Base-by-base conservation (phyloP, 1,140 invertebrate species). In the Spodoptera frugiperda region DNA sequence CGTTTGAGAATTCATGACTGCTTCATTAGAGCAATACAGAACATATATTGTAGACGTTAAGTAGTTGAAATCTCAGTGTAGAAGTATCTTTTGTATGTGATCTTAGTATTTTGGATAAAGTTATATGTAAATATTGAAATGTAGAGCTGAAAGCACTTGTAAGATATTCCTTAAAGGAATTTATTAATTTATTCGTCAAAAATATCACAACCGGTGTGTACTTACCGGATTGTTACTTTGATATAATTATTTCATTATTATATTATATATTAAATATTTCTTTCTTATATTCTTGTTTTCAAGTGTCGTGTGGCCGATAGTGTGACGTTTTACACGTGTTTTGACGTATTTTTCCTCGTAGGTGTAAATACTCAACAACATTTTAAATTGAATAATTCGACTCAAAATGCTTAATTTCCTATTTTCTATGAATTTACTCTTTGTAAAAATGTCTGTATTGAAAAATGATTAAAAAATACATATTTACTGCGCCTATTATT, bases 391-490 rank as follows among this genome's bases (percentile, higher is more conserved):
- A 39, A 39, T 39, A 39, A 39, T 4, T 21, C 21, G 6, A 46
- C 10, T 46, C 11, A 65, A 48, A 49, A 49, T 67, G 1, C 30
- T 51, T 68, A 51, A 14, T 53, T 44, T 53, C 59, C 44, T 72
- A 46, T 48, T 57, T 72, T 71, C 17, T 72, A 72, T 39, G 39
- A 33, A 12, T 59, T 59, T 73, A 59, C 21, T 59, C 30, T 48
- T 59, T 73, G 54, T 73, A 59, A 55, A n/a, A 55, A 44, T 10
- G 14, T 59, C 30, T 73, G 3, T 59, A 11, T 59, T 12, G 49
- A 49, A 73, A 48, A 57, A 46, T 57, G 19, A 72, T 59, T 73
- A 73, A 73, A 73, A 49, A 17, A 49, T 48, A 25, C 61, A 59
- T 15, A 72, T 44, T 25, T 14, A 15, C 33, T 17, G 17, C 9